Evolutionary conservation across 2,113 vertebrate species (phyloP).

Genomic region (Paracanthobrama guichenoti): DNA sequence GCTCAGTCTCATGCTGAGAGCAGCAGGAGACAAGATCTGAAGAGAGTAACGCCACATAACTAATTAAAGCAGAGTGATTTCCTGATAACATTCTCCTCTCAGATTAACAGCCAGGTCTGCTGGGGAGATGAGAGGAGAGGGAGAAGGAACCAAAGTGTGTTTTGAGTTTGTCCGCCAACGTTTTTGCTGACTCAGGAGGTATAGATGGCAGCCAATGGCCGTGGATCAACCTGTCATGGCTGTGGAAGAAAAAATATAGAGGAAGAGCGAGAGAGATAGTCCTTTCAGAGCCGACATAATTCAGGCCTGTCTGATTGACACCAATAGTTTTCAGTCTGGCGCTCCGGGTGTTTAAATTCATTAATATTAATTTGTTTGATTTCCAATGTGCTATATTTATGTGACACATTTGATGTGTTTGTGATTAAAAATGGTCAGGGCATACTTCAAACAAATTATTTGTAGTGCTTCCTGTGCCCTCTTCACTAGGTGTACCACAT

Average conservation of each 20-base stretch:
- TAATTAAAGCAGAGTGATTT: conserved; percentile 62
- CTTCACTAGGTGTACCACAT: neutral
- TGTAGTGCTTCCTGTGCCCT: neutral
- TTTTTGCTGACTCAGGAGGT: conserved; percentile 68
- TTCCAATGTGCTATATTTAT: conserved; percentile 33
- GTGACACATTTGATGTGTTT: conserved; percentile 25
- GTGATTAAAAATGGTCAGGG: conserved; percentile 19
- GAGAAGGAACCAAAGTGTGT: conserved; percentile 12
- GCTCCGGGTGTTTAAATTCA: conserved; percentile 8
- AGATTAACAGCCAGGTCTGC: conserved; percentile 46
- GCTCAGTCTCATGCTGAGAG: conserved; percentile 27
- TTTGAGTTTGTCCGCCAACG: conserved; percentile 54
- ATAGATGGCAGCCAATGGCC: conserved; percentile 20
- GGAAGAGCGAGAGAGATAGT: conserved; percentile 9
- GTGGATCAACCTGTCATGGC: conserved; percentile 23
- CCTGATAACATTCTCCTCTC: conserved; percentile 51
- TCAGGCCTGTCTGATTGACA: conserved; percentile 24
- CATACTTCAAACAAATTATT: conserved; percentile 3
- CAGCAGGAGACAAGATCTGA: conserved; percentile 51
- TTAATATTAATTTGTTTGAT: conserved; percentile 14
- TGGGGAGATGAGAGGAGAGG: conserved; percentile 39
- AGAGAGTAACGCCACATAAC: conserved; percentile 34
- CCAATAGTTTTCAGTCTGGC: conserved; percentile 5
- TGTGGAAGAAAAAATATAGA: neutral
- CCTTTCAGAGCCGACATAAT: conserved; percentile 1